Base-by-base conservation (phyloP, 2,797 vertebrate species). In the Anisognathus igniventris region DNA sequence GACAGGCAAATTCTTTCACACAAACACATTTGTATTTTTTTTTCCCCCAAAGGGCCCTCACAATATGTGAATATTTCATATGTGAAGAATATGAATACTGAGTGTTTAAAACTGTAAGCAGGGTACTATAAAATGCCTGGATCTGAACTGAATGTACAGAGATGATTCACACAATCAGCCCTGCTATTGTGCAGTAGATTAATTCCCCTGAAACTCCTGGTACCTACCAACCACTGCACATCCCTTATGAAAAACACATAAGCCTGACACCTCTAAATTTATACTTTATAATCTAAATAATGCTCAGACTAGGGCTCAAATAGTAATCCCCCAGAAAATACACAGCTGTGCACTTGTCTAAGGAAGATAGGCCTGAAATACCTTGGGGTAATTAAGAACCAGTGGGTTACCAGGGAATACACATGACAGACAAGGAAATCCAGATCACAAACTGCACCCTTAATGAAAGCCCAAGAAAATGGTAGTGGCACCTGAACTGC, bases 211-310 rank as follows among this genome's bases (percentile, higher is more conserved):
- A 93, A 93, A 62, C 22, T 74, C 58, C 30, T 18, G 11, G 53
- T 67, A 45, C 48, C 39, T 74, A 56, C 56, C 58, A 73, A 79
- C 33, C 25, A 66, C 62, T 53, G 66, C 53, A 57, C 16, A n/a
- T 37, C 31, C 56, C 57, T 85, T 77, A 85, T 85, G 88, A 91
- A 95, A 96, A 92, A 95, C 47, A 87, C 67, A 92, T 88, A 83
- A 83, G 16, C n/a, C 47, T 70, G 50, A n/a, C 53, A 89, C n/a
- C 24, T 83, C 68, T 87, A 35, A 53, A 95, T 93, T 92, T 92
- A 86, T 70, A 45, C n/a, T 86, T 81, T 74, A 79, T 82, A 65
- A 78, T 84, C 75, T 48, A 94, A 93, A 84, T 85, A 83, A 77
- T 64, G 48, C 44, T 68, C 57, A 71, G 51, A 92, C 39, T 54